Evolutionary conservation across 2,797 vertebrate genomes (phyloP).

Genomic region (Eptatretus atami): DNA sequence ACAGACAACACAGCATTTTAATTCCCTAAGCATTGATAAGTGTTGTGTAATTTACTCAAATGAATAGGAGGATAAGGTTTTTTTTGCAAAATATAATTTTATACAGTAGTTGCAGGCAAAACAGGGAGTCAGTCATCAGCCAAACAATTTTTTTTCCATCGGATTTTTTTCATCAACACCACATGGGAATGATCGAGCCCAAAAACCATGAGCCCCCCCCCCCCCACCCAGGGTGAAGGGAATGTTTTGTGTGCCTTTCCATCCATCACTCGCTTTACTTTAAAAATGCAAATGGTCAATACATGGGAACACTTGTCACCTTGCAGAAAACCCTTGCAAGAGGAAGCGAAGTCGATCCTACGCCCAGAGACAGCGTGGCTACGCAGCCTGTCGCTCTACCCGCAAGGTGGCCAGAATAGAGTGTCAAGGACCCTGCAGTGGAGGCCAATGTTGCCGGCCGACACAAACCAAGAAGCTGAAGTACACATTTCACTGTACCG

Average conservation of each 20-base stretch:
- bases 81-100: no score
- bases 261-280: conserved; percentile 10
- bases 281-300: conserved; percentile 9
- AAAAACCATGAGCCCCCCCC: conserved; percentile 13
- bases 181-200: no score
- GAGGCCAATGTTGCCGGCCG: conserved; percentile 43
- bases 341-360: conserved; percentile 88
- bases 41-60: no score
- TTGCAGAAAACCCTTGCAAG: conserved; percentile 73
- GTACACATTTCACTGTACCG: conserved; percentile 92
- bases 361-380: conserved; percentile 94
- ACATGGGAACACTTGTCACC: conserved; percentile 6
- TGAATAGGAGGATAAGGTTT: no score
- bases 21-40: no score
- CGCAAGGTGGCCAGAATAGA: conserved; percentile 92
- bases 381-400: conserved; percentile 88
- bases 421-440: conserved; percentile 22
- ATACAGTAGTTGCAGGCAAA: no score
- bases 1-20: no score
- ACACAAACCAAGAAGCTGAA: conserved; percentile 84
- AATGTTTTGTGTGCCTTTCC: conserved; percentile 15
- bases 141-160: no score
- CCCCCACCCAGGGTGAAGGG: conserved; percentile 19
- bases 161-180: no score
- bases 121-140: no score